phyloP scores from a whole-genome alignment of 2,113 vertebrate genomes.

The Halichoerus grypus region DNA sequence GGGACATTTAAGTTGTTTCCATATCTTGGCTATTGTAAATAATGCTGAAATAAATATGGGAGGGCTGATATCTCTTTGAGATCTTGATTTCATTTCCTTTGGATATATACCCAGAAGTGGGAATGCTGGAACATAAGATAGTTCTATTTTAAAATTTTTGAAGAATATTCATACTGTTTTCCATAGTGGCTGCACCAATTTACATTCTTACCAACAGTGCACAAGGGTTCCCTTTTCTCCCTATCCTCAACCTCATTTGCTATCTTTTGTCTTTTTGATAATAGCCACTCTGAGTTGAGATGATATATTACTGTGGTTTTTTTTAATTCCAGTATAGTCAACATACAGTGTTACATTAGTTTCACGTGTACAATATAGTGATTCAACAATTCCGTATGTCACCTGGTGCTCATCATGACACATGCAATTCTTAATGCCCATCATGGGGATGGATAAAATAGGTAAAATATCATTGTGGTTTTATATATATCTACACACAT shows the following conservation, averaged over 20 bases:
- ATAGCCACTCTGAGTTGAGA: background rate
- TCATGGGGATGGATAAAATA: background rate
- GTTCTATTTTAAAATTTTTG: background rate
- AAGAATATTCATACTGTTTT: background rate
- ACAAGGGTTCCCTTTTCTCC: background rate
- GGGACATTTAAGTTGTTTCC: background rate
- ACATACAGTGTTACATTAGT: background rate
- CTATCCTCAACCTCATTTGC: background rate
- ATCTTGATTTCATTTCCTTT: background rate
- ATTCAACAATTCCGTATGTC: background rate
- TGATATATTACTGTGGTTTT: background rate
- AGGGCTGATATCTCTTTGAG: background rate
- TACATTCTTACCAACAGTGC: background rate
- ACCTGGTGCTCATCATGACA: background rate
- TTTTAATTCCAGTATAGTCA: background rate
- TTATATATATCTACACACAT: background rate
- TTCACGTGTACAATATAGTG: background rate
- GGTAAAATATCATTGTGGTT: background rate
- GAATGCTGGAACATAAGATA: background rate
- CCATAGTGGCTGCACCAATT: background rate
- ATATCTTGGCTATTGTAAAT: background rate
- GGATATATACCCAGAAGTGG: background rate
- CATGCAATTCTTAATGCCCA: background rate
- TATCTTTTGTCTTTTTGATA: background rate
- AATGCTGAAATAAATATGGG: background rate